A percentile compares a stretch with the other conserved stretches of the same genome.
Evolutionary conservation across 2,888 invertebrate species (phyloP).

Genomic region (Synergus itoensis): DNA sequence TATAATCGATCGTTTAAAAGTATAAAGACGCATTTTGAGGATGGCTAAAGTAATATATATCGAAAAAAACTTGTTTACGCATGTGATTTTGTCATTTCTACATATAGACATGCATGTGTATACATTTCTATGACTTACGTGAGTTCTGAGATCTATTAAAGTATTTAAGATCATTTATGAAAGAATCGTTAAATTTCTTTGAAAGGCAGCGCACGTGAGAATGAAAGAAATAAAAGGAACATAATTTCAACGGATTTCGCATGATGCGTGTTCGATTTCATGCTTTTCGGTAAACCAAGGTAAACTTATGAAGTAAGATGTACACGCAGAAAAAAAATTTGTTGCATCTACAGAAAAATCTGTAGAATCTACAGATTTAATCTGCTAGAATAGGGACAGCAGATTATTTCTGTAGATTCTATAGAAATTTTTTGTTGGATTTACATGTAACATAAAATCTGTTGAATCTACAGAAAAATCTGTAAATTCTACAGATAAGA

Average conservation of each 20-base stretch:
- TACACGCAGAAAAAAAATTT: no score
- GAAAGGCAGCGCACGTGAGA: not conserved
- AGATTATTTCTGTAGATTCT: no score
- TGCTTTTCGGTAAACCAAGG: not conserved
- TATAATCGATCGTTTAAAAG: not conserved
- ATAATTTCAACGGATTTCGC: not conserved
- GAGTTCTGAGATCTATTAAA: constrained; percentile 2
- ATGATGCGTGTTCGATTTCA: not conserved
- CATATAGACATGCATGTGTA: not conserved
- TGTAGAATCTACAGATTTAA: no score
- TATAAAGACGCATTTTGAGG: not conserved
- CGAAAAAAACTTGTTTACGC: not conserved
- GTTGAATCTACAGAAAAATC: no score
- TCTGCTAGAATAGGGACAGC: no score
- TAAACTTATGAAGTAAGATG: no score
- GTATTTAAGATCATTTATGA: not conserved
- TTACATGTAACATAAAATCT: no score
- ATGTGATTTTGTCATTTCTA: no score
- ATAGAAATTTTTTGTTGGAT: no score
- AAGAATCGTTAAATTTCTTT: not conserved
- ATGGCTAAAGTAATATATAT: not conserved
- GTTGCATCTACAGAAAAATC: no score
- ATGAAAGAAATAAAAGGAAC: not conserved
- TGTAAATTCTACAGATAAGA: no score
- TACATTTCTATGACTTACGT: not conserved